Evolutionary conservation across 2,888 invertebrate genomes (phyloP), one percentile per base, ranked within the genome.

Genomic region (Drosophila phalerata): DNA sequence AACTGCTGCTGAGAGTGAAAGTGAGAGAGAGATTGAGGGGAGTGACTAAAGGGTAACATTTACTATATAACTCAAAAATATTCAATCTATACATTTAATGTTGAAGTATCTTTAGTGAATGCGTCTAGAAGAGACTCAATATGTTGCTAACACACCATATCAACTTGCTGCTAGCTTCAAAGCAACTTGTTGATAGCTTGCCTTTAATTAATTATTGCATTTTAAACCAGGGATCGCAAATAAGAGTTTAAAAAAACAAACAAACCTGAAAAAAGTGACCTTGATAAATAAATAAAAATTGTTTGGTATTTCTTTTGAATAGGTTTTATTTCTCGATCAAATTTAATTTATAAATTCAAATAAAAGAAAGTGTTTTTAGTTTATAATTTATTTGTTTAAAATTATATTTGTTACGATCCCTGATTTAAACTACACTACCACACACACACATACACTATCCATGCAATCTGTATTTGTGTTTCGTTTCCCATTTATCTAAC

Each of bases 401-500:
- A 10, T 34, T 3, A 13, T 34, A 5, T 5, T 34, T 13, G 34
- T 34, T 34, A 34, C 34, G 13, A 34, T 34, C 13, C 13, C 34
- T 34, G 5, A 4, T 13, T 40, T n/a, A 11, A 11, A 15, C 30
- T 25, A 22, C 15, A 40, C 30, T 10, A 2, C 15, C 17, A 6
- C 57, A 56, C 42, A 57, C 43, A 53, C 51, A 45, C 22, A 22
- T 4, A 22, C 22, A 22, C n/a, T 38, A 37, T 37, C 37, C 40
- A 67, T 43, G 42, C 57, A 60, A 32, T 77, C 30, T 48, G 30
- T 57, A 72, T 67, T 49, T 73, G 73, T 79, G 61, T 72, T 75
- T 79, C 55, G 49, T 71, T 77, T 69, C 22, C 15, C 68, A 69
- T 67, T 73, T 45, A 47, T 79, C 60, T 76, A 85, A 81, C 70